These are phyloP conservation scores for Tuberolachnus salignus DNA, from an alignment of 2,888 invertebrate genomes.

Conservation along the genomic window DNA sequence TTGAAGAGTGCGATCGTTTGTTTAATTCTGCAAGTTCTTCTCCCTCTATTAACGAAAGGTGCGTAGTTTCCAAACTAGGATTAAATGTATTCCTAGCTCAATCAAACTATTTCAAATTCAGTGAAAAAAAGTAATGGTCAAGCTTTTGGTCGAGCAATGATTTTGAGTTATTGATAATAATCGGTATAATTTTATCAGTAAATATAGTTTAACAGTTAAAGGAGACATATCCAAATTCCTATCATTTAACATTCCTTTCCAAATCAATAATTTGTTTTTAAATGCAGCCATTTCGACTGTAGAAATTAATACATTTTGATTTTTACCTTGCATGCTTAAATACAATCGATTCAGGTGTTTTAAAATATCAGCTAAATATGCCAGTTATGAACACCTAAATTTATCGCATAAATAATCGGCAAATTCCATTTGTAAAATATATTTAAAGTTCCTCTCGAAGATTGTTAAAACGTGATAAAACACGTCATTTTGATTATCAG, in stretches of 20 bases:
- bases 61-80: neutral
- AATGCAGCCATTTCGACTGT: constrained; percentile 29
- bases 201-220: neutral
- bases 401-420: constrained; percentile 20
- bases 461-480: constrained; percentile 57
- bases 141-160: constrained; percentile 4
- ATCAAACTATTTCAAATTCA: constrained; percentile 2
- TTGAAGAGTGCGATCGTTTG: neutral
- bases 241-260: constrained; percentile 21
- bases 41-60: neutral
- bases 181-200: constrained; percentile 15
- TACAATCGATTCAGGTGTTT: constrained; percentile 51
- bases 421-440: constrained; percentile 44
- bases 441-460: constrained; percentile 57
- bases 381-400: constrained; percentile 27
- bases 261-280: constrained; percentile 21
- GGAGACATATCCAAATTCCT: constrained; percentile 24
- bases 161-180: neutral
- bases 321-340: constrained; percentile 29
- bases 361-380: constrained; percentile 31
- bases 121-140: constrained; percentile 2
- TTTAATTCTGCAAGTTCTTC: too few species aligned
- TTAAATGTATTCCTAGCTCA: constrained; percentile 21
- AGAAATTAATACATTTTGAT: constrained; percentile 26
- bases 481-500: constrained; percentile 58